Conservation (phyloP, 2,797 vertebrate species). For the Enteromius mattozi region DNA sequence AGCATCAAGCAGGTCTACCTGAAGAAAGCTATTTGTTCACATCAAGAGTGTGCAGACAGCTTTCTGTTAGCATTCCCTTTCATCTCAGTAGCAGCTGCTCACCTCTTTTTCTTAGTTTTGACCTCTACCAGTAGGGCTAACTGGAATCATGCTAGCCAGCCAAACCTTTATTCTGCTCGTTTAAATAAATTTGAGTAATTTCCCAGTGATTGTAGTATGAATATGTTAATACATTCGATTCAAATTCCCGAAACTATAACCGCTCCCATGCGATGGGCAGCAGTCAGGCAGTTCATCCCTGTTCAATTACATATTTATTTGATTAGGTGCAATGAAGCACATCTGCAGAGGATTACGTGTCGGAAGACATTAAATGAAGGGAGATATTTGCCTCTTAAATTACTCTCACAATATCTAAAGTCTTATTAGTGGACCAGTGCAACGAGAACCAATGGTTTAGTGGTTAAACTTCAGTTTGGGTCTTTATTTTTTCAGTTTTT, state of each 20-base stretch:
- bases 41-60: background rate
- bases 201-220: background rate
- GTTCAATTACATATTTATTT: constrained; percentile 51
- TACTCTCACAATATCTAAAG: constrained; percentile 17
- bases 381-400: constrained; percentile 42
- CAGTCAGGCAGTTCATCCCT: constrained; percentile 41
- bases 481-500: background rate
- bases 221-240: constrained; percentile 39
- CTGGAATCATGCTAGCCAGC: background rate
- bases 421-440: constrained; percentile 17
- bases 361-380: constrained; percentile 30
- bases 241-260: constrained; percentile 10
- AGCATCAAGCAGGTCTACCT: background rate
- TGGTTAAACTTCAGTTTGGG: background rate
- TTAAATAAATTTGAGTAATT: constrained; percentile 20
- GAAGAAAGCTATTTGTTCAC: background rate
- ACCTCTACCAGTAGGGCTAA: background rate
- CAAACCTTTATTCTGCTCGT: background rate
- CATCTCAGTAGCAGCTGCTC: background rate
- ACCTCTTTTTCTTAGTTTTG: background rate
- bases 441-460: background rate
- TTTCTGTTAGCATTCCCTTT: background rate
- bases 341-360: constrained; percentile 47
- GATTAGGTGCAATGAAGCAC: constrained; percentile 48
- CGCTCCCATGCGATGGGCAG: constrained; percentile 9